Conservation (phyloP, 2,888 invertebrate genomes). For the Linhomoeus sp. region DNA sequence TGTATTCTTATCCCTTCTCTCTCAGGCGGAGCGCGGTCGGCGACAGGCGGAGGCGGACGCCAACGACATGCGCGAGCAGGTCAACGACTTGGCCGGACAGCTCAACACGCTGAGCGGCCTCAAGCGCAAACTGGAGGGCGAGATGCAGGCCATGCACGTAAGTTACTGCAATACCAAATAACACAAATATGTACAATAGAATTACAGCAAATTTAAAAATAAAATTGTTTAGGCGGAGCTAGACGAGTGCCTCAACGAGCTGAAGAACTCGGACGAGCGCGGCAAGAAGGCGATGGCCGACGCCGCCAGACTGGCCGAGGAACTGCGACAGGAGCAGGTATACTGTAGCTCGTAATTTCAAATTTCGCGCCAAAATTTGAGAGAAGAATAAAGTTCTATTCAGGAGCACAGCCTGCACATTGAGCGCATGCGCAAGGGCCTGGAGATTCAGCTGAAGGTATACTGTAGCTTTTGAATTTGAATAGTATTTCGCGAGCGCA, state of each 20-base stretch:
- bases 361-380: not conserved
- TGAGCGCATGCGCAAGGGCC: conserved; percentile 89
- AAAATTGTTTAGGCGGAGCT: conserved; percentile 53
- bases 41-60: conserved; percentile 10
- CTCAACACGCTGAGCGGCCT: conserved; percentile 79
- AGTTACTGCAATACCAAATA: not conserved
- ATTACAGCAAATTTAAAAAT: not conserved
- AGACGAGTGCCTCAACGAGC: conserved; percentile 90
- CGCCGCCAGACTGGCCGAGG: conserved; percentile 89
- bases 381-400: not conserved
- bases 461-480: no score
- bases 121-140: conserved; percentile 97
- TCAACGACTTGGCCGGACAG: conserved; percentile 82
- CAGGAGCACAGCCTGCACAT: conserved; percentile 93
- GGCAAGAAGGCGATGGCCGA: conserved; percentile 97
- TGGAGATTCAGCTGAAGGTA: conserved; percentile 89
- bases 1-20: no score
- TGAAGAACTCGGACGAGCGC: conserved; percentile 95
- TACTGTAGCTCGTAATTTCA: not conserved
- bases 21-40: conserved; percentile 8
- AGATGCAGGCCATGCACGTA: conserved; percentile 84
- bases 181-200: not conserved
- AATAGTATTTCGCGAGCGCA: no score
- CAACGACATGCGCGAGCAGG: conserved; percentile 46
- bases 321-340: conserved; percentile 45